These are phyloP conservation scores for Galerucella nymphaeae DNA, from an alignment of 2,888 invertebrate genomes.

Conservation along the genomic window DNA sequence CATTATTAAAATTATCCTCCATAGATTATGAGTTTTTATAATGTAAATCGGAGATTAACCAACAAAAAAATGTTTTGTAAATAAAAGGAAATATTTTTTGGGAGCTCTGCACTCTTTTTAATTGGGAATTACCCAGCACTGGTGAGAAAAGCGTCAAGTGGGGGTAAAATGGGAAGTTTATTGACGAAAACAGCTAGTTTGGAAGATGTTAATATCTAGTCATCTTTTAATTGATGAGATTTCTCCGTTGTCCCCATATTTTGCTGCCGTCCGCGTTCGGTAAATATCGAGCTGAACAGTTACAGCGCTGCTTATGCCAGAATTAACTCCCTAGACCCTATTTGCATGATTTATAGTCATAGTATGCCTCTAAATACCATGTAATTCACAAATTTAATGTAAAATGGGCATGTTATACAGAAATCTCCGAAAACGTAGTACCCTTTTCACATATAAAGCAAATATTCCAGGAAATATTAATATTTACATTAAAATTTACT, in stretches of 20 bases:
- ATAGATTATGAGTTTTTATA: not conserved
- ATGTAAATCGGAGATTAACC: not conserved
- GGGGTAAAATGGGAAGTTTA: slow-evolving; percentile 32
- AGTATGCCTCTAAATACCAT: slow-evolving; percentile 80
- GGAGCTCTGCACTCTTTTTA: no score
- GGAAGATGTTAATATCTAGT: slow-evolving; percentile 49
- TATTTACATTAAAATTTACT: slow-evolving; percentile 11
- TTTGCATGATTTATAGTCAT: slow-evolving; percentile 74
- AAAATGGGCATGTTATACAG: slow-evolving; percentile 68
- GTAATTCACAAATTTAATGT: slow-evolving; percentile 82
- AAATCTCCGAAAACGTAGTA: slow-evolving; percentile 63
- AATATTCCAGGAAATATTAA: slow-evolving; percentile 53
- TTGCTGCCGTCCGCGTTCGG: slow-evolving; percentile 28
- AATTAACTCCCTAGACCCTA: slow-evolving; percentile 64
- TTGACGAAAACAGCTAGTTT: slow-evolving; percentile 39
- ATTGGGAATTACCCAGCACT: no score
- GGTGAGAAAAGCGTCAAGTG: slow-evolving; percentile 10
- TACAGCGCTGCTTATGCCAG: slow-evolving; percentile 60
- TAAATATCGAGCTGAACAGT: slow-evolving; percentile 54
- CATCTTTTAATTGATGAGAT: slow-evolving; percentile 55
- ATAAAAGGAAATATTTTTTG: not conserved
- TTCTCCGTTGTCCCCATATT: slow-evolving; percentile 51
- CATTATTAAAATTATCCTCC: slow-evolving; percentile 20
- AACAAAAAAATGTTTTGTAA: not conserved
- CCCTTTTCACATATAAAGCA: slow-evolving; percentile 58